These are phyloP conservation scores for Entomobrya multifasciata DNA, from an alignment of 2,888 invertebrate genomes.

Conservation along the genomic window DNA sequence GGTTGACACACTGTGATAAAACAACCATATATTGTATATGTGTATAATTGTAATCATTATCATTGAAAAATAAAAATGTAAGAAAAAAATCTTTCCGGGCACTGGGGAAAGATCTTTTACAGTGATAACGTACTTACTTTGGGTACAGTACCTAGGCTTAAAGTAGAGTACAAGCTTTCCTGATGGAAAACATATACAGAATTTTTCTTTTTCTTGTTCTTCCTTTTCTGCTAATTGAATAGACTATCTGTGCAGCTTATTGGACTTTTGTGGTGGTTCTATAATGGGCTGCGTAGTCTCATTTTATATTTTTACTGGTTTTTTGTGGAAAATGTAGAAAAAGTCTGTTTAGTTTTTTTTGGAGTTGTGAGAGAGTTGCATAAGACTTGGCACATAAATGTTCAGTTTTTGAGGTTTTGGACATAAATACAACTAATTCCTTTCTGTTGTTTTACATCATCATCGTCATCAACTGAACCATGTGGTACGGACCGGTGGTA, in stretches of 20 bases:
- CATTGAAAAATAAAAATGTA: no score
- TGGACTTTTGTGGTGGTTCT: background rate
- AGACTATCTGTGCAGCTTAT: background rate
- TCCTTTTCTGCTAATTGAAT: conserved; percentile 49
- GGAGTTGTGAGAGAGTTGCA: conserved; percentile 15
- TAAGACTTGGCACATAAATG: conserved; percentile 7
- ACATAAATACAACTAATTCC: conserved; percentile 51
- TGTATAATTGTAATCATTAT: no score
- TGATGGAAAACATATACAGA: background rate
- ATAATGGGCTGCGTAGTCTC: no score
- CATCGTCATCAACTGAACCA: conserved; percentile 13
- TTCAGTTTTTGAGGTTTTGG: background rate
- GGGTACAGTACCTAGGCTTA: background rate
- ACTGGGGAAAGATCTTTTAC: conserved; percentile 29
- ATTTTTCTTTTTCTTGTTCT: background rate
- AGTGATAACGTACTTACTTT: conserved; percentile 13
- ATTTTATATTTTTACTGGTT: conserved; percentile 24
- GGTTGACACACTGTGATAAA: no score
- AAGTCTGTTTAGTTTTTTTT: conserved; percentile 43
- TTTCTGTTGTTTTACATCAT: conserved; percentile 45
- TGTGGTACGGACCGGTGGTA: no score
- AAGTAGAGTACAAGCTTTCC: background rate
- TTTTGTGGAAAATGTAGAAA: background rate
- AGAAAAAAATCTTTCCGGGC: conserved; percentile 41
- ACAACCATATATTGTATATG: no score